Base-by-base conservation (phyloP, 2,888 invertebrate species). In the Andrena bucephala region DNA sequence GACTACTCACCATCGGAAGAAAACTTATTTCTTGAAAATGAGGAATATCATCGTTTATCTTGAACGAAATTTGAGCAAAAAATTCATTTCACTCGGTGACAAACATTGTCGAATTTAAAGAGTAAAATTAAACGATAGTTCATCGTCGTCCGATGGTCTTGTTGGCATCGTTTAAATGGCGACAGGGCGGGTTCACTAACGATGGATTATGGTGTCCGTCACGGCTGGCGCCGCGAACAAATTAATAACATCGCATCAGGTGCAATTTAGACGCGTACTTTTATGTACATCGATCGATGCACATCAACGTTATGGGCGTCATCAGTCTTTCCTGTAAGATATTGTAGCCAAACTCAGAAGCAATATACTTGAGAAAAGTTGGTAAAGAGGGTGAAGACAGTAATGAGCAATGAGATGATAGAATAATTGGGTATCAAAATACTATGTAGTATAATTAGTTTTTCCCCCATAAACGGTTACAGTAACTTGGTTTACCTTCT, bases 211-310 rank as follows among this genome's bases (percentile, higher is more conserved):
- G 73, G 73, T 74, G 74, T 65, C 29, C 33, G 70, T 67, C 77
- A 80, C 66, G 60, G 50, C 70, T 59, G 65, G 59, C 59, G 68
- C 48, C 71, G 65, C 50, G 80, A 85, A 73, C 73, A 71, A 72
- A 85, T 85, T 85, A 85, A 85, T 74, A 85, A 82, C 68, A 57
- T 74, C 70, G 62, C 76, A 57, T 36, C 20, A 65, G 52, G 52
- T 59, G 67, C 31, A 66, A 77, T 54, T 65, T 78, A 36, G 59
- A 69, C 73, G 63, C 20, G 29, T 20, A 24, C 33, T 48, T 57
- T 50, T 48, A 10, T 63, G 48, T 59, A 48, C 48, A n/a, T 66
- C 59, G 57, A n/a, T 66, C 59, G 57, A 77, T 72, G 50, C 50
- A 62, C 68, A 60, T 33, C 36, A 36, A 33, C 57, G 62, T 76